These are phyloP conservation scores for Crioceris asparagi DNA, from an alignment of 2,888 invertebrate genomes.

Conservation along the genomic window DNA sequence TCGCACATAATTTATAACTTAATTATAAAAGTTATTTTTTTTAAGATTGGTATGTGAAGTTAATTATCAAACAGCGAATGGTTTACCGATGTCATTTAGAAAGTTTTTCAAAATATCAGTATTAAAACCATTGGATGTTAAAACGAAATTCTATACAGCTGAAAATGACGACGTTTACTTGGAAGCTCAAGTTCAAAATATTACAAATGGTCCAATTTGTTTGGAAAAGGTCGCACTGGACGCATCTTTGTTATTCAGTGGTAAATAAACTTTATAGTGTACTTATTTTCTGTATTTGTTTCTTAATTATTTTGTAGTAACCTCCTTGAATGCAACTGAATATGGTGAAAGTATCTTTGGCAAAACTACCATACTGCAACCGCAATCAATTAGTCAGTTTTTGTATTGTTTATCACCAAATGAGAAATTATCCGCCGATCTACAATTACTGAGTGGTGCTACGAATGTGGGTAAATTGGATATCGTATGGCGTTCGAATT, in stretches of 20 bases:
- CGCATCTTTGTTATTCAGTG: conserved; percentile 79
- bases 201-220: conserved; percentile 84
- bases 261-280: conserved; percentile 32
- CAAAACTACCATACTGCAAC: conserved; percentile 69
- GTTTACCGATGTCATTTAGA: conserved; percentile 73
- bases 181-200: conserved; percentile 77
- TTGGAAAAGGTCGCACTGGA: conserved; percentile 91
- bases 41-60: conserved; percentile 90
- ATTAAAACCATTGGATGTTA: conserved; percentile 93
- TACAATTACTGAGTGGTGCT: conserved; percentile 67
- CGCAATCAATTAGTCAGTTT: conserved; percentile 88
- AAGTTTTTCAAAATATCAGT: conserved; percentile 99
- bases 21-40: conserved; percentile 8
- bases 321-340: conserved; percentile 58
- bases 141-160: conserved; percentile 96
- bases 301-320: conserved; percentile 43
- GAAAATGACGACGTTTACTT: conserved; percentile 68
- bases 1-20: neutral
- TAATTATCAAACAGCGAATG: conserved; percentile 68
- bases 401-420: conserved; percentile 84
- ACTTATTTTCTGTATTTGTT: neutral
- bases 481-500: conserved; percentile 94
- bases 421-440: conserved; percentile 62
- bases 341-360: conserved; percentile 66
- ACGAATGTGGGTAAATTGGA: conserved; percentile 93